phyloP scores from a whole-genome alignment of 2,888 invertebrate genomes.

The Atherix ibis region DNA sequence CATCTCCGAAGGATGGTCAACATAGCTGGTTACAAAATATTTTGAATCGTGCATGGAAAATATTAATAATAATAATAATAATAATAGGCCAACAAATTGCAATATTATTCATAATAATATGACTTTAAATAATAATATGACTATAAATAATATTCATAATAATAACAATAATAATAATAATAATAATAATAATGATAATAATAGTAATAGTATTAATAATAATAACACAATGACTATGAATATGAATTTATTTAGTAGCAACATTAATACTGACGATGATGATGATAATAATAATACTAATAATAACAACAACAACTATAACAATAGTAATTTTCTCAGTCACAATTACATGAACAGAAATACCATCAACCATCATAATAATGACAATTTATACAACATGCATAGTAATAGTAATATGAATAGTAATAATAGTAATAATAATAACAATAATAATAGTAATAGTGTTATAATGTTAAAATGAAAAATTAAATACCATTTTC shows the following conservation, averaged over 20 bases:
- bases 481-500: slow-evolving; percentile 8
- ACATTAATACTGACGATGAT: no score
- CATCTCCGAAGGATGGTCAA: slow-evolving; percentile 79
- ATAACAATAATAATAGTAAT: slow-evolving; percentile 8
- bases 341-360: no score
- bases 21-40: slow-evolving; percentile 42
- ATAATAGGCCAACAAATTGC: no score
- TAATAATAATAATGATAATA: slow-evolving; percentile 8
- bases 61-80: no score
- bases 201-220: slow-evolving; percentile 5
- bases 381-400: slow-evolving; percentile 16
- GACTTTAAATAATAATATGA: no score
- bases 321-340: no score
- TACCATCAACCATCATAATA: no score
- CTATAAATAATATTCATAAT: no score
- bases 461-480: slow-evolving; percentile 18
- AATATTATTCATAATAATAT: no score
- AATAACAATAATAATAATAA: background rate
- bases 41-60: slow-evolving; percentile 4
- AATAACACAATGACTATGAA: no score
- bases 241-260: no score
- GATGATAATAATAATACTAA: no score
- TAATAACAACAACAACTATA: slow-evolving; percentile 16
- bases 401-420: slow-evolving; percentile 7
- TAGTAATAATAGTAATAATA: slow-evolving; percentile 7